phyloP scores from a whole-genome alignment of 2,113 vertebrate genomes.

The Tragelaphus imberbis region DNA sequence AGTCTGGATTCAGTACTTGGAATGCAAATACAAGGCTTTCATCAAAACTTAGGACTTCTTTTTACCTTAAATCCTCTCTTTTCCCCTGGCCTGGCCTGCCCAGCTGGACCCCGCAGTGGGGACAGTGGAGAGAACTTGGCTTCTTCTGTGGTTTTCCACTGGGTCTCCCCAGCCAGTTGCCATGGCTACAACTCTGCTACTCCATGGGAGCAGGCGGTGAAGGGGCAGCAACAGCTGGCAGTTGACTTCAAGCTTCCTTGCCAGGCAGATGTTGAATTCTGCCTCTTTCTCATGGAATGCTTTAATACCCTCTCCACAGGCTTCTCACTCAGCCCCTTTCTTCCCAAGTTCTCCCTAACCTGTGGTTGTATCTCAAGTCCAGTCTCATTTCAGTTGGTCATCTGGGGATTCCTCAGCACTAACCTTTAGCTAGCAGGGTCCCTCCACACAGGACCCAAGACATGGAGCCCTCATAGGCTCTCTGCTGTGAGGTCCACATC shows the following conservation, averaged over 20 bases:
- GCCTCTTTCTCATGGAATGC: background rate
- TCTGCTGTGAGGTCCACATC: background rate
- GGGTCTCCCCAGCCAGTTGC: background rate
- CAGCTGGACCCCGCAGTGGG: background rate
- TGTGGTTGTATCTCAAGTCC: background rate
- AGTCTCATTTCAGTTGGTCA: background rate
- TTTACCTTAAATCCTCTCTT: background rate
- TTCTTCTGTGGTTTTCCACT: constrained; percentile 12
- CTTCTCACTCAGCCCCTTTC: background rate
- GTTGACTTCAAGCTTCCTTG: background rate
- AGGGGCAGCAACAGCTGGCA: background rate
- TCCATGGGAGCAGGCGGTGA: background rate
- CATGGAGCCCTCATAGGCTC: background rate
- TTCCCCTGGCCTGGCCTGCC: background rate
- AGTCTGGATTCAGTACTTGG: background rate
- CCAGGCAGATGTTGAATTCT: background rate
- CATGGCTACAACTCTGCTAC: background rate
- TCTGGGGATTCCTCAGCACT: background rate
- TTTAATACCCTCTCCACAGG: background rate
- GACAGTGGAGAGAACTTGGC: background rate
- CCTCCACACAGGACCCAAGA: background rate
- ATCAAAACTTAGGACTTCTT: background rate
- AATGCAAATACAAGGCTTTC: background rate
- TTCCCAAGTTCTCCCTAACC: background rate
- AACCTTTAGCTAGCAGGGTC: background rate